phyloP scores from a whole-genome alignment of 2,888 invertebrate genomes.

The Drosophila fungiperda region DNA sequence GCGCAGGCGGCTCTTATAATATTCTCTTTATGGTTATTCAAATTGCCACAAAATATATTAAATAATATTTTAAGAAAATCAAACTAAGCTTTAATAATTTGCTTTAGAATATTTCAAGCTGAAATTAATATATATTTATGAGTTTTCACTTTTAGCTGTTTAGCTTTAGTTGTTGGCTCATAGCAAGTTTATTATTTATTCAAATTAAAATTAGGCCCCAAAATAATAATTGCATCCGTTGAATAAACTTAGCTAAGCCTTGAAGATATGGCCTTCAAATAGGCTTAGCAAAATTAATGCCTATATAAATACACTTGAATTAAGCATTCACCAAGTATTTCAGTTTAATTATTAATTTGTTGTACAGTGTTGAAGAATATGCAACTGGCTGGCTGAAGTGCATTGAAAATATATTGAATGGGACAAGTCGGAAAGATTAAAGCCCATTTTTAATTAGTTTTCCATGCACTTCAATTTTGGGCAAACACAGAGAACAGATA shows the following conservation, averaged over 20 bases:
- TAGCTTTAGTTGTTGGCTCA: not conserved
- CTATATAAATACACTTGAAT: not conserved
- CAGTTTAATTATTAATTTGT: not conserved
- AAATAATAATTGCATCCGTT: not conserved
- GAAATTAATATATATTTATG: not conserved
- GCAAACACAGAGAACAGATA: slow-evolving; percentile 7
- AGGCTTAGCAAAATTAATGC: not conserved
- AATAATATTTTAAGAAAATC: no score
- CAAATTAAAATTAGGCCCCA: not conserved
- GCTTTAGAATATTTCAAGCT: no score
- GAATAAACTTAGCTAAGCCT: not conserved
- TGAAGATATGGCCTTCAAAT: not conserved
- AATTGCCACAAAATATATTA: no score
- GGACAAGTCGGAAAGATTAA: slow-evolving; percentile 45
- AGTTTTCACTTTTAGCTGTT: not conserved
- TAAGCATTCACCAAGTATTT: not conserved
- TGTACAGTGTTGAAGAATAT: slow-evolving; percentile 14
- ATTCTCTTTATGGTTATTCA: no score
- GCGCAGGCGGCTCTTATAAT: no score
- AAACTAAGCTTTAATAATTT: no score
- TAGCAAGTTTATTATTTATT: not conserved
- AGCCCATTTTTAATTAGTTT: slow-evolving; percentile 64
- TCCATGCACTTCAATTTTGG: slow-evolving; percentile 42
- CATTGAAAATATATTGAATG: slow-evolving; percentile 35
- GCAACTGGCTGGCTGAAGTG: slow-evolving; percentile 4